Conservation (phyloP, 1,140 invertebrate genomes). For the Contarinia nasturtii region DNA sequence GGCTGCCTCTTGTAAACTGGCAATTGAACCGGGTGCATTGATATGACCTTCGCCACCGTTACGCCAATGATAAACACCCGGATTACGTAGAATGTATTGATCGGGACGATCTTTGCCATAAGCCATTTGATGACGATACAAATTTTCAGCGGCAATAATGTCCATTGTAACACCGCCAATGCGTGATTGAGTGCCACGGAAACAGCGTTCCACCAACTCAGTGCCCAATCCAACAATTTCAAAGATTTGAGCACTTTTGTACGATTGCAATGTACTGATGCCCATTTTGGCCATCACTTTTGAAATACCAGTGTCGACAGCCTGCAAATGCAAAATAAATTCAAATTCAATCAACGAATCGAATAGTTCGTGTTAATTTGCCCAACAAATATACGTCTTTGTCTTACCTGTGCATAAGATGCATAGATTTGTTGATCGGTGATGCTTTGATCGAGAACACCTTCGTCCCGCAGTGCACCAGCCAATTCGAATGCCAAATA, state of each 20-base stretch:
- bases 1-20: conserved; percentile 81
- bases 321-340: conserved; percentile 23
- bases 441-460: conserved; percentile 51
- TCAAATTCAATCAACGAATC: too few species aligned
- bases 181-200: conserved; percentile 82
- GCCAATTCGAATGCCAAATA: conserved; percentile 93
- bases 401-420: too few species aligned
- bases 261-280: conserved; percentile 96
- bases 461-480: conserved; percentile 58
- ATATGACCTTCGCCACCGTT: conserved; percentile 95
- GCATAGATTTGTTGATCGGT: conserved; percentile 73
- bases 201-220: conserved; percentile 90
- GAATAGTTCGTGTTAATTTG: too few species aligned
- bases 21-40: conserved; percentile 88
- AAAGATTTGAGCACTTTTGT: conserved; percentile 98
- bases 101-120: conserved; percentile 55
- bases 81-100: conserved; percentile 69
- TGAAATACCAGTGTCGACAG: conserved; percentile 60
- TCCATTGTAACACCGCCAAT: conserved; percentile 87
- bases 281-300: conserved; percentile 99
- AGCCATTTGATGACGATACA: conserved; percentile 63
- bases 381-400: conserved; percentile 24
- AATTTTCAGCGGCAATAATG: conserved; percentile 72
- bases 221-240: conserved; percentile 88
- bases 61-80: conserved; percentile 91